These are phyloP conservation scores for Drosophila rhopaloa DNA, from an alignment of 1,140 invertebrate species.

Conservation along the genomic window DNA sequence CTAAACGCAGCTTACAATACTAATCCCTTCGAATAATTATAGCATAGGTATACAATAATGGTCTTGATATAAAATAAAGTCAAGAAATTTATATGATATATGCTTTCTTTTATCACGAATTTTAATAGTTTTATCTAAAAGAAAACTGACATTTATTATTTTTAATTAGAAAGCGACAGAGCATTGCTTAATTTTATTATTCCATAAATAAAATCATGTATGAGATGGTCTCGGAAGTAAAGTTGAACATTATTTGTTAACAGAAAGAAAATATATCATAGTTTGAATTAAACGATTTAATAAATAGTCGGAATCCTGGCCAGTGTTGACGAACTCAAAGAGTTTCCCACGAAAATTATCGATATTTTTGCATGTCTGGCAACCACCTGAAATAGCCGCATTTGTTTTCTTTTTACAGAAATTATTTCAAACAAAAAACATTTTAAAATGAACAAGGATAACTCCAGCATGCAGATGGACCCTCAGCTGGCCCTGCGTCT, in stretches of 20 bases:
- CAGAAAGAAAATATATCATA: no score
- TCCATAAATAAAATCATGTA: no score
- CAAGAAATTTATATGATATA: background rate
- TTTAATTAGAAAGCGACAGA: no score
- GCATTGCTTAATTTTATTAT: no score
- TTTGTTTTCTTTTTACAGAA: background rate
- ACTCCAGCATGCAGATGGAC: constrained; percentile 88
- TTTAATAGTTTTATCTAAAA: no score
- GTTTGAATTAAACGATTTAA: background rate
- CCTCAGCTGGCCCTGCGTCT: constrained; percentile 91
- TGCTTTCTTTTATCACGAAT: no score
- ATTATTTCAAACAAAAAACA: background rate
- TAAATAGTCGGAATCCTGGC: background rate
- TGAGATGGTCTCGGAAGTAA: no score
- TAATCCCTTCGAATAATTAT: constrained; percentile 85
- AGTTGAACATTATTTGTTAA: no score
- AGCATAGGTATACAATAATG: constrained; percentile 6
- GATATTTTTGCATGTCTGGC: background rate
- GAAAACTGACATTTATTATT: no score
- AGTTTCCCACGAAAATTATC: background rate
- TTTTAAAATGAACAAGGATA: constrained; percentile 70
- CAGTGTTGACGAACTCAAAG: background rate
- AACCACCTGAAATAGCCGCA: constrained; percentile 1
- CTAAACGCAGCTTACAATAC: constrained; percentile 98
- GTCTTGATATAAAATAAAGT: background rate